Conservation (phyloP, 1,140 invertebrate species). For the Rhagoletis zephyria region DNA sequence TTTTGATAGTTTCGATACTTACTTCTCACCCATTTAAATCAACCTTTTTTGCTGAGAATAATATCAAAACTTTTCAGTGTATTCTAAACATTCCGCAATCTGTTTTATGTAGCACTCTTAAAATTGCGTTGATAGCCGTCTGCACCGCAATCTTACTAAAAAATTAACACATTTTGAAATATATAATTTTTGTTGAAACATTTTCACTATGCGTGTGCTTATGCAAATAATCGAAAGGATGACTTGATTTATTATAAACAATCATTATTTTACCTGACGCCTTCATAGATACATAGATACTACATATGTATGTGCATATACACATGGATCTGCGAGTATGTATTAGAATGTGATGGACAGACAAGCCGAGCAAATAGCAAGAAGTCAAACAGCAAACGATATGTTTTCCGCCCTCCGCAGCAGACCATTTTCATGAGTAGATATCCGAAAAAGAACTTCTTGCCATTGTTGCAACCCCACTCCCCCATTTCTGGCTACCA, state of each 20-base stretch:
- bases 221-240: slow-evolving; percentile 13
- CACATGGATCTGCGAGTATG: neutral
- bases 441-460: neutral
- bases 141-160: neutral
- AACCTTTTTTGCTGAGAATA: too few relatives aligned
- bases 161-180: neutral
- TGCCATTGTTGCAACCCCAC: neutral
- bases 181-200: neutral
- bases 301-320: too few relatives aligned
- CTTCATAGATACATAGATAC: too few relatives aligned
- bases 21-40: too few relatives aligned
- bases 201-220: neutral
- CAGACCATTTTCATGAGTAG: neutral
- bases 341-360: neutral
- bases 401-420: neutral
- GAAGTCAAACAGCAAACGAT: neutral
- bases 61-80: too few relatives aligned
- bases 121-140: neutral
- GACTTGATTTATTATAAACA: slow-evolving; percentile 57
- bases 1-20: too few relatives aligned
- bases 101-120: too few relatives aligned
- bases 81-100: too few relatives aligned
- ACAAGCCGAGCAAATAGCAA: neutral
- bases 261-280: neutral
- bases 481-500: neutral